Base-by-base conservation (phyloP, 2,113 vertebrate species). In the Leucosticte australis region DNA sequence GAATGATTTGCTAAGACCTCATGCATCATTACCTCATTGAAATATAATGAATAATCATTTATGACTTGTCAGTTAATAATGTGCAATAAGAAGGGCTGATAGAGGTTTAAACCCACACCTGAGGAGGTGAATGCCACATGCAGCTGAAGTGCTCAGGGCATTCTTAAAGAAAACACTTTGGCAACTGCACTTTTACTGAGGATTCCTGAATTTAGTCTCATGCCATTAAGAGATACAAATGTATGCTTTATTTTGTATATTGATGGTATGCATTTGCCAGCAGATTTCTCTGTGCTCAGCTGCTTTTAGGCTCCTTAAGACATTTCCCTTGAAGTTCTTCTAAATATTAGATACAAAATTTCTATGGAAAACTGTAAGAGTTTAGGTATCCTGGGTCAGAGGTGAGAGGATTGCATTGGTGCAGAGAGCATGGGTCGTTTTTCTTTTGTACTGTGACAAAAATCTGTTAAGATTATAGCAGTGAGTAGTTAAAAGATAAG, bases 1-100 rank as follows among this genome's bases (percentile, higher is more conserved):
- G 71, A 85, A 71, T 42, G 28, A 60, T 94, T 92, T 85, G 28
- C 44, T 81, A 84, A 75, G 55, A 64, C 37, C 55, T 91, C 69
- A 44, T 70, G n/a, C 47, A 85, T 85, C 78, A 92, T 85, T 41
- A 91, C 42, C 64, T 88, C 68, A 82, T 2, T 83, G 80, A 92
- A 95, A 76, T 93, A 82, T 64, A 96, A 85, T 79, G 69, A 94
- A 88, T 52, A 89, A 62, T 69, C 11, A 63, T 82, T 87, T 89
- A 47, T 60, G 53, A 65, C 77, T 79, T 89, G 50, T 77, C 83
- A 87, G 53, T 92, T 89, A 82, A 46, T 59, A 69, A 70, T 53
- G 55, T 69, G 27, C 55, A 73, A 80, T 86, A 80, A 83, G 50
- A 89, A 80, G 21, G 77, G 63, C 37, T 67, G 50, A 73, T 59